Evolutionary conservation across 2,113 vertebrate species (phyloP).

Genomic region (Clarias gariepinus): DNA sequence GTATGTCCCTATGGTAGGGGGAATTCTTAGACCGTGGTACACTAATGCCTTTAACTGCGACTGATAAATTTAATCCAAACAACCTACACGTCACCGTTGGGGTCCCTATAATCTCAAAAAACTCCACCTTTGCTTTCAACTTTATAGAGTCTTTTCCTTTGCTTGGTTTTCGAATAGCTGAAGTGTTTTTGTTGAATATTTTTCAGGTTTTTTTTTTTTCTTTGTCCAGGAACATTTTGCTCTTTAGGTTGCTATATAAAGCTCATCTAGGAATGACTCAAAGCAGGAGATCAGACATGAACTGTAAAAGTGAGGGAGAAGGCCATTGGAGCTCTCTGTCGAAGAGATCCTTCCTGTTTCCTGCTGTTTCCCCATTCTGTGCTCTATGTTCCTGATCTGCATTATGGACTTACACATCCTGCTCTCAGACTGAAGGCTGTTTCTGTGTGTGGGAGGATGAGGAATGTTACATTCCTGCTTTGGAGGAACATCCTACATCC

Average conservation of each 20-base stretch:
- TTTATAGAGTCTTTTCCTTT: conserved; percentile 30
- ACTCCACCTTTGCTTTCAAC: neutral
- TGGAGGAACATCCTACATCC: conserved; percentile 25
- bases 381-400: conserved; percentile 43
- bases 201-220: conserved; percentile 31
- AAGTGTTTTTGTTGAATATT: conserved; percentile 9
- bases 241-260: conserved; percentile 35
- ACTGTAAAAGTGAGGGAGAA: conserved; percentile 50
- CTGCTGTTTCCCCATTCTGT: conserved; percentile 41
- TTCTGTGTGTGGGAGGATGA: conserved; percentile 13
- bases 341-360: conserved; percentile 51
- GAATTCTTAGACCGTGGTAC: neutral
- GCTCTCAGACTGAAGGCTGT: neutral
- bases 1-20: no score
- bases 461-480: conserved; percentile 16
- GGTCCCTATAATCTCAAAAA: neutral
- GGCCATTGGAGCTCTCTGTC: conserved; percentile 52
- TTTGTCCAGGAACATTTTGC: conserved; percentile 32
- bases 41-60: neutral
- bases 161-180: conserved; percentile 27
- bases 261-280: conserved; percentile 21
- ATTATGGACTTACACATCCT: conserved; percentile 32
- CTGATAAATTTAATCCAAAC: neutral
- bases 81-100: neutral
- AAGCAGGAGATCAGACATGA: conserved; percentile 39